phyloP scores from a whole-genome alignment of 2,113 vertebrate species.

The Periophthalmodon schlosseri region DNA sequence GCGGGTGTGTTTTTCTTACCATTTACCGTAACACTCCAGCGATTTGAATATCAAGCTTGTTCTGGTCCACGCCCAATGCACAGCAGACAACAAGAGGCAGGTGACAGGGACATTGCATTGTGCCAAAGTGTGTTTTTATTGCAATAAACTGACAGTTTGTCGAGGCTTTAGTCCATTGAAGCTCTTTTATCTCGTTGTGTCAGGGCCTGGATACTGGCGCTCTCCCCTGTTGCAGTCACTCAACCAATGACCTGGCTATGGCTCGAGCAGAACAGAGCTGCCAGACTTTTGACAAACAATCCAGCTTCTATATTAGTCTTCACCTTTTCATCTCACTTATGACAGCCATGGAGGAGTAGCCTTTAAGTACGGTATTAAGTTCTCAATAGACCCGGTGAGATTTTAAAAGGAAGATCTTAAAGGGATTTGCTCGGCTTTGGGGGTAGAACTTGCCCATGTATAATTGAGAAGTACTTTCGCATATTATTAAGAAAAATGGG shows the following conservation, averaged over 20 bases:
- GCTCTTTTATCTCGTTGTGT: slow-evolving; percentile 61
- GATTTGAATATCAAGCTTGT: neutral
- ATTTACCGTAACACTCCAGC: neutral
- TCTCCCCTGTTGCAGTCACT: slow-evolving; percentile 39
- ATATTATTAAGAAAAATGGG: slow-evolving; percentile 6
- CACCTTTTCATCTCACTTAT: slow-evolving; percentile 19
- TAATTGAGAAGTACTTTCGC: neutral
- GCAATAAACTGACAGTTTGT: slow-evolving; percentile 19
- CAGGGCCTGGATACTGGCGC: slow-evolving; percentile 56
- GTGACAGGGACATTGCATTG: slow-evolving; percentile 23
- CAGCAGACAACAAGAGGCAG: slow-evolving; percentile 9
- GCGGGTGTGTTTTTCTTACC: neutral
- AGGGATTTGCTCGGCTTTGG: neutral
- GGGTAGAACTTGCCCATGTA: neutral
- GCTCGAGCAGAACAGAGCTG: slow-evolving; percentile 20
- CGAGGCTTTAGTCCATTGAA: slow-evolving; percentile 6
- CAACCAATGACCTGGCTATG: slow-evolving; percentile 53
- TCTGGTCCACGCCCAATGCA: slow-evolving; percentile 6
- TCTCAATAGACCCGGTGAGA: neutral
- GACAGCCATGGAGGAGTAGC: neutral
- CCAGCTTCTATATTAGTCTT: slow-evolving; percentile 30
- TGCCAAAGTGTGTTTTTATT: slow-evolving; percentile 22
- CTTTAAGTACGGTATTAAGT: slow-evolving; percentile 9
- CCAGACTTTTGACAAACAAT: slow-evolving; percentile 50
- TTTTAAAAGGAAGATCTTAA: slow-evolving; percentile 10